Evolutionary conservation across 2,797 vertebrate genomes (phyloP).

Genomic region (Parambassis ranga): DNA sequence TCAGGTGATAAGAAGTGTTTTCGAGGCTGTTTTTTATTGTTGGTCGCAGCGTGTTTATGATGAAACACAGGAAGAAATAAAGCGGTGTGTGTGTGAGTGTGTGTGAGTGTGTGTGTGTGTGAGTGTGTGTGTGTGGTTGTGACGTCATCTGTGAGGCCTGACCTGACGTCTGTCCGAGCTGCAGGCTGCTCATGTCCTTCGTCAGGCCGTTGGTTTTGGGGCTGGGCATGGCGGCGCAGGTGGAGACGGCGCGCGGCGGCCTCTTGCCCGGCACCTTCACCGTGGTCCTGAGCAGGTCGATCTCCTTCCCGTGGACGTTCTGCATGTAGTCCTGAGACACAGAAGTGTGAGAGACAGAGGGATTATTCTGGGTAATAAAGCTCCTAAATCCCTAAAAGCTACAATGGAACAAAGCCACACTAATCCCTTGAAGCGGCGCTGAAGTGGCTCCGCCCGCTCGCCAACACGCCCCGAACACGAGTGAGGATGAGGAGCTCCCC

Average conservation of each 20-base stretch:
- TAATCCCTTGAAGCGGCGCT: constrained; percentile 47
- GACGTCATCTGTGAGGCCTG: constrained; percentile 7
- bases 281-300: constrained; percentile 94
- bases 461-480: background rate
- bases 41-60: background rate
- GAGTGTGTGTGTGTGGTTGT: no score
- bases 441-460: constrained; percentile 44
- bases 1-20: constrained; percentile 25
- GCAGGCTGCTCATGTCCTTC: constrained; percentile 94
- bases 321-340: constrained; percentile 94
- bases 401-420: constrained; percentile 19
- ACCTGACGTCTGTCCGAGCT: constrained; percentile 90
- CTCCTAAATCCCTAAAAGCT: background rate
- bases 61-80: no score
- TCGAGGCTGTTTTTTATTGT: constrained; percentile 8
- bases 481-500: background rate
- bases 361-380: constrained; percentile 4
- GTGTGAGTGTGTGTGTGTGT: no score
- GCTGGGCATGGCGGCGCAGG: constrained; percentile 86
- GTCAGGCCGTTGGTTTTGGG: constrained; percentile 93
- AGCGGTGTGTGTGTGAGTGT: no score
- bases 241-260: constrained; percentile 91
- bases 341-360: background rate
- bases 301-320: constrained; percentile 96
- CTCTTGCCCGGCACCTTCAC: constrained; percentile 97